Percentiles rank a stretch among this genome's conserved stretches.
phyloP scores from a whole-genome alignment of 2,797 vertebrate genomes.

The Eurystomus glaucurus region DNA sequence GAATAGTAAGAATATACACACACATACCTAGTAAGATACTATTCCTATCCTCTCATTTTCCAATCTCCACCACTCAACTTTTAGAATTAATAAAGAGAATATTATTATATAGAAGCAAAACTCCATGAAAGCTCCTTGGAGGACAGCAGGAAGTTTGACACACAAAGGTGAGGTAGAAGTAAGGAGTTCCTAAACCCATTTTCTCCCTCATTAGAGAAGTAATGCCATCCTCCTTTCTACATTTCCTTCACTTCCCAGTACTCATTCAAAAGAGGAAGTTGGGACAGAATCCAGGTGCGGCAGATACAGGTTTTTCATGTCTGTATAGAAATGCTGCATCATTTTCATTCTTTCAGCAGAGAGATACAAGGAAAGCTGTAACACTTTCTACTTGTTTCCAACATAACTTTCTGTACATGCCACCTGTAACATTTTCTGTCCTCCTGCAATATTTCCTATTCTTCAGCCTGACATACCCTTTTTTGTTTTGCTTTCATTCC shows the following conservation, averaged over 20 bases:
- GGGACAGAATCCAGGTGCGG: background rate
- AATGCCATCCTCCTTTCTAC: background rate
- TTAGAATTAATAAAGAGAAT: background rate
- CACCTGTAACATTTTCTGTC: background rate
- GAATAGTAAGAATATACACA: background rate
- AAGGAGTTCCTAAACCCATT: background rate
- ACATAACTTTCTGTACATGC: background rate
- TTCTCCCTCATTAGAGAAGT: constrained; percentile 21
- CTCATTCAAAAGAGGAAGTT: background rate
- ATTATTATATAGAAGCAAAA: background rate
- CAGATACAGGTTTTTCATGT: background rate
- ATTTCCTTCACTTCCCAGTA: background rate
- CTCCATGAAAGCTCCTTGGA: background rate
- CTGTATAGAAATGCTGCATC: background rate
- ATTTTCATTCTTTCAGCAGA: background rate
- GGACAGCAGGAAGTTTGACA: background rate
- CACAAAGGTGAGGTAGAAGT: background rate
- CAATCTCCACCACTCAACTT: background rate
- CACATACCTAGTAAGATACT: background rate
- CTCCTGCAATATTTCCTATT: background rate
- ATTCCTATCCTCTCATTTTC: background rate
- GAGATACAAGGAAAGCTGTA: background rate
- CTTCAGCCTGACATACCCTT: background rate
- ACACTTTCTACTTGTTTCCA: background rate
- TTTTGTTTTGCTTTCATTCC: constrained; percentile 7